These are phyloP conservation scores for Hemicentrotus pulcherrimus DNA, from an alignment of 35 echinoderm and acorn worm genomes.

Conservation along the genomic window DNA sequence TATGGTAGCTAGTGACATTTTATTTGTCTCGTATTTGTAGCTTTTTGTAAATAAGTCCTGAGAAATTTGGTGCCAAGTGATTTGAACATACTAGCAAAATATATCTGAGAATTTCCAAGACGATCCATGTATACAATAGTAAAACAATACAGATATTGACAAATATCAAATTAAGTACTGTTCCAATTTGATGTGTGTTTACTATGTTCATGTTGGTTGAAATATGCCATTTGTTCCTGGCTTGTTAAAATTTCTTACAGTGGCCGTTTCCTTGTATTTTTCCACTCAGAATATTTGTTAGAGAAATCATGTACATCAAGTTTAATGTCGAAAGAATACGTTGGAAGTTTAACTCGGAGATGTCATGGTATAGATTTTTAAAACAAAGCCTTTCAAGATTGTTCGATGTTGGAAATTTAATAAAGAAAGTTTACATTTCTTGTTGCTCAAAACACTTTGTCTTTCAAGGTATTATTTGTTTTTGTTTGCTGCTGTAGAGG, in stretches of 20 bases:
- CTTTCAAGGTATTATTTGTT: not conserved
- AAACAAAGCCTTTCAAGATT: not conserved
- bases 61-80: not conserved
- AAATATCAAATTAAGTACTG: not conserved
- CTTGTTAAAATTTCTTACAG: not conserved
- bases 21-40: too few species aligned
- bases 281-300: not conserved
- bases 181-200: not conserved
- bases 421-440: slow-evolving; percentile 19
- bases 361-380: not conserved
- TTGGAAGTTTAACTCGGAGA: not conserved
- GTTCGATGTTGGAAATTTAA: not conserved
- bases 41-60: not conserved
- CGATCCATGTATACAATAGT: not conserved
- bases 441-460: not conserved
- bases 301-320: not conserved
- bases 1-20: too few species aligned
- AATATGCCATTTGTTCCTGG: not conserved
- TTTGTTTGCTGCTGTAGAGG: not conserved
- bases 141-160: not conserved
- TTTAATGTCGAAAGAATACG: not conserved
- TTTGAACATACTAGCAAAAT: not conserved
- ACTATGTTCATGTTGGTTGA: not conserved
- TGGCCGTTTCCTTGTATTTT: not conserved
- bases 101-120: not conserved